phyloP scores from a whole-genome alignment of 2,888 invertebrate genomes.

The Limnephilus marmoratus region DNA sequence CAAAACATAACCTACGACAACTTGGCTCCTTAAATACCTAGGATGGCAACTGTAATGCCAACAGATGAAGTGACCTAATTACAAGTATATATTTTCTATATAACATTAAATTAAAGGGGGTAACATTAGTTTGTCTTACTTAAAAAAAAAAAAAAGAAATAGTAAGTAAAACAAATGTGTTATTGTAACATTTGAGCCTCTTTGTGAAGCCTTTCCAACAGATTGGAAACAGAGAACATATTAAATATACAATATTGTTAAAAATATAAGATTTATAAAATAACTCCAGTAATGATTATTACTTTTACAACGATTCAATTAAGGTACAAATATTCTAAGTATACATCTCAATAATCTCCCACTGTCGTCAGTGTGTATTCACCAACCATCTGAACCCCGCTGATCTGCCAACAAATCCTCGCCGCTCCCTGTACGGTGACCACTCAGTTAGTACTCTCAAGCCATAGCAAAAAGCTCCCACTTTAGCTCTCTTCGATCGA shows the following conservation, averaged over 20 bases:
- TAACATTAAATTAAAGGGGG: neutral
- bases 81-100: conserved; percentile 33
- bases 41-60: conserved; percentile 27
- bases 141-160: conserved; percentile 32
- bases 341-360: conserved; percentile 43
- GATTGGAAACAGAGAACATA: conserved; percentile 18
- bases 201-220: conserved; percentile 14
- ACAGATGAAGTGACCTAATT: conserved; percentile 11
- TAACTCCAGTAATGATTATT: neutral
- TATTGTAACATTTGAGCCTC: conserved; percentile 17
- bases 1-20: conserved; percentile 27
- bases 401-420: neutral
- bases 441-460: neutral
- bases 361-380: neutral
- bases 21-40: conserved; percentile 43
- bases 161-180: conserved; percentile 44
- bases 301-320: conserved; percentile 9
- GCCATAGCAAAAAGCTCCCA: neutral
- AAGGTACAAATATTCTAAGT: conserved; percentile 37
- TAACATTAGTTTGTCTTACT: conserved; percentile 7
- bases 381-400: neutral
- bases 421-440: neutral
- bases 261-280: conserved; percentile 23
- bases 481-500: neutral
- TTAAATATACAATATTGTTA: conserved; percentile 9